These are phyloP conservation scores for Hypotaenidia okinawae DNA, from an alignment of 2,797 vertebrate species.

Conservation along the genomic window DNA sequence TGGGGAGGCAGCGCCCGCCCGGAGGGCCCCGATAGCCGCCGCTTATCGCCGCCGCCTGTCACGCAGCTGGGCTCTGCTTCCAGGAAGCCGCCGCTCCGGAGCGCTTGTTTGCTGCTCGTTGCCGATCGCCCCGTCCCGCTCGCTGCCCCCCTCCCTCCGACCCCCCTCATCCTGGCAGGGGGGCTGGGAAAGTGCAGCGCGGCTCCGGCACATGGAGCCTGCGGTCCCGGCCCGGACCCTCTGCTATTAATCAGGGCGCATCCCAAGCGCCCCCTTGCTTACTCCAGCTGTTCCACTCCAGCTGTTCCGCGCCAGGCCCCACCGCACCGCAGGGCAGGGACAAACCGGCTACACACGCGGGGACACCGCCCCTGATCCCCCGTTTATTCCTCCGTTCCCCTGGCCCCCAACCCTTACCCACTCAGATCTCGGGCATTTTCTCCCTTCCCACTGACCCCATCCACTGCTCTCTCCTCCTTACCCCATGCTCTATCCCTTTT, in stretches of 20 bases:
- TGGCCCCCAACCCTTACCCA: not conserved
- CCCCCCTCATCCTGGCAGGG: conserved; percentile 62
- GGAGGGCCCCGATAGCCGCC: conserved; percentile 47
- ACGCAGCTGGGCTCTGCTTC: conserved; percentile 25
- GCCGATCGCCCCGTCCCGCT: conserved; percentile 28
- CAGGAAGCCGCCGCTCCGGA: conserved; percentile 50
- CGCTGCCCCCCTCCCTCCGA: conserved; percentile 23
- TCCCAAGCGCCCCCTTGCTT: conserved; percentile 40
- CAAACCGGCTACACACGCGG: conserved; percentile 5
- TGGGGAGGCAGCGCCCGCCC: not conserved
- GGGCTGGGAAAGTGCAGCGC: conserved; percentile 60
- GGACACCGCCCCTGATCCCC: not conserved
- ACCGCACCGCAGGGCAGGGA: conserved; percentile 8
- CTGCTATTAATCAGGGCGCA: conserved; percentile 55
- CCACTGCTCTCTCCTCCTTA: not conserved
- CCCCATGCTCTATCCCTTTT: not conserved
- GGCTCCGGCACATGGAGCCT: conserved; percentile 56
- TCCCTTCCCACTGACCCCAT: not conserved
- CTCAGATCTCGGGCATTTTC: not conserved
- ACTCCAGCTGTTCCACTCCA: conserved; percentile 11
- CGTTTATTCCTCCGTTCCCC: not conserved
- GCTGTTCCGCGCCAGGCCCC: not conserved
- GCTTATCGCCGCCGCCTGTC: conserved; percentile 50
- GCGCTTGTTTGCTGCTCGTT: not conserved
- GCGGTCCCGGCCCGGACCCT: conserved; percentile 69